Percentiles rank a stretch among this genome's conserved stretches.
Evolutionary conservation across 1,140 invertebrate species (phyloP).

Genomic region (Pachyrhynchus sulphureomaculatus): DNA sequence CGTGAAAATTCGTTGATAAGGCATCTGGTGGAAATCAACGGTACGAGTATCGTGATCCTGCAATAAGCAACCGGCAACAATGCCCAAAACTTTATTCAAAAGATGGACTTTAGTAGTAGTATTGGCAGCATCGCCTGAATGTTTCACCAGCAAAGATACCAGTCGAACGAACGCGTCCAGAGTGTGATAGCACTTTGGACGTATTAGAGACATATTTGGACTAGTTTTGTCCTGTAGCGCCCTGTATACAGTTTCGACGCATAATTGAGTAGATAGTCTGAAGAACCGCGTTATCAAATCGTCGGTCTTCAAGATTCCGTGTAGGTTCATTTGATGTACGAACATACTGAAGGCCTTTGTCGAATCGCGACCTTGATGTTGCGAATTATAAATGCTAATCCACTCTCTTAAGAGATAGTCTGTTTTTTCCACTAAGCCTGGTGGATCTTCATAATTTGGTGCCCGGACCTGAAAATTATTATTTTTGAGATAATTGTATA

Average conservation of each 20-base stretch:
- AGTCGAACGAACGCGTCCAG: slow-evolving; percentile 94
- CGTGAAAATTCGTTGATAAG: slow-evolving; percentile 96
- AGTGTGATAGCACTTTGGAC: slow-evolving; percentile 93
- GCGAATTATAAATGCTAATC: slow-evolving; percentile 86
- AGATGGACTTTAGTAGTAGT: slow-evolving; percentile 94
- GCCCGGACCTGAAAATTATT: slow-evolving; percentile 60
- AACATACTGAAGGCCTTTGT: slow-evolving; percentile 93
- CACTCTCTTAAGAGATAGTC: slow-evolving; percentile 93
- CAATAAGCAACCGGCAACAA: slow-evolving; percentile 90
- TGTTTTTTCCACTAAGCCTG: slow-evolving; percentile 91
- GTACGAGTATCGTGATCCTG: slow-evolving; percentile 90
- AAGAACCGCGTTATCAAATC: slow-evolving; percentile 97
- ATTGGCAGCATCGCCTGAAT: slow-evolving; percentile 85
- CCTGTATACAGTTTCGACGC: slow-evolving; percentile 92
- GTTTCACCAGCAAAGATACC: slow-evolving; percentile 94
- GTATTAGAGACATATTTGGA: slow-evolving; percentile 56
- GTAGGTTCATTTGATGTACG: slow-evolving; percentile 94
- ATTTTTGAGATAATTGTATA: no score
- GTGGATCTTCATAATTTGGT: slow-evolving; percentile 90
- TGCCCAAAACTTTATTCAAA: slow-evolving; percentile 93
- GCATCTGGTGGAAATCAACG: slow-evolving; percentile 92
- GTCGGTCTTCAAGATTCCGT: slow-evolving; percentile 96
- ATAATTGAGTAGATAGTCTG: slow-evolving; percentile 94
- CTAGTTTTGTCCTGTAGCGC: slow-evolving; percentile 56
- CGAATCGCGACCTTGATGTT: slow-evolving; percentile 76